Conservation (phyloP, 2,113 vertebrate species). For the Pontoporia blainvillei region DNA sequence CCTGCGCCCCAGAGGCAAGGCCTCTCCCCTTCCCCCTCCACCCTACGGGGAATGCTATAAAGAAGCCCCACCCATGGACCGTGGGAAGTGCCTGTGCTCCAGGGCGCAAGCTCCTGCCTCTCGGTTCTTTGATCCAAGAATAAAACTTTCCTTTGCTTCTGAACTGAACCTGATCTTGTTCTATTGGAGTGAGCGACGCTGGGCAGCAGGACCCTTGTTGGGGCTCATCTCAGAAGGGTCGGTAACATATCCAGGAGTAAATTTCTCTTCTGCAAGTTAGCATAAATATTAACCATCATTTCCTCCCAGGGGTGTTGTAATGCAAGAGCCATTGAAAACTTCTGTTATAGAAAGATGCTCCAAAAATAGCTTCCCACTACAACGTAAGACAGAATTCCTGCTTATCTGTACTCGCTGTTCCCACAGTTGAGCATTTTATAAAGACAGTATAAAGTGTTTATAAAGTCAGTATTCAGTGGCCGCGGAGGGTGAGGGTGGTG, state of each 20-base stretch:
- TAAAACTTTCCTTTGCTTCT: background rate
- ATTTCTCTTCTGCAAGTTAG: background rate
- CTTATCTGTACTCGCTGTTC: background rate
- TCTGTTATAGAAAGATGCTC: background rate
- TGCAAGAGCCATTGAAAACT: background rate
- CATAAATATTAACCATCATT: background rate
- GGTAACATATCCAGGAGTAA: background rate
- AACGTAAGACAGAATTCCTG: background rate
- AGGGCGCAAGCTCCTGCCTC: background rate
- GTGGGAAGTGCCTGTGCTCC: too few relatives aligned
- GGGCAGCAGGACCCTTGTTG: background rate
- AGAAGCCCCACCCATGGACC: accelerated
- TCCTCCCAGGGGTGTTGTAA: background rate
- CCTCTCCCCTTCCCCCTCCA: background rate
- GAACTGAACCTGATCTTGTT: background rate
- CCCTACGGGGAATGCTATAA: accelerated
- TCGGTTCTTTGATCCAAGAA: too few relatives aligned
- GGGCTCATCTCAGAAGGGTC: background rate
- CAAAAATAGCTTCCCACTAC: background rate
- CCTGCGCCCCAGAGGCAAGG: background rate
- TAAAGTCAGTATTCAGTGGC: background rate
- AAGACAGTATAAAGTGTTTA: background rate
- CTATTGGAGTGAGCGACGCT: background rate
- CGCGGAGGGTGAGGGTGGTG: background rate
- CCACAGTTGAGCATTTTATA: background rate